A percentile compares a stretch with the other conserved stretches of the same genome.
Conservation (phyloP, 2,888 invertebrate genomes). For the Glaucopsyche alexis region DNA sequence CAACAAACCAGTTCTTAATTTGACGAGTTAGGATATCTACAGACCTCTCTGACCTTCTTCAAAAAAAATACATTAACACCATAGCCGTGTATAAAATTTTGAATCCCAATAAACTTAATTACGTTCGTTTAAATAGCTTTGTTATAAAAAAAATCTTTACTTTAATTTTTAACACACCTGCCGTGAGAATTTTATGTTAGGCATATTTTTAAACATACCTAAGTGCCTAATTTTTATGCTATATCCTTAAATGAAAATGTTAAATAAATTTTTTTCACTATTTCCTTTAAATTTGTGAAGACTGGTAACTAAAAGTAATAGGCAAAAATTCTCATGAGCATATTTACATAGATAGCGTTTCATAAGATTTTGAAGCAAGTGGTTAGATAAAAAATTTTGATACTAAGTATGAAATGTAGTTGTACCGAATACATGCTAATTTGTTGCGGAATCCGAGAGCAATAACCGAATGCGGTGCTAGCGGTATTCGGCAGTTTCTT, state of each 20-base stretch:
- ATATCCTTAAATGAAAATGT: not conserved
- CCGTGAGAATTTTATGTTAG: not conserved
- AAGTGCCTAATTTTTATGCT: too few relatives aligned
- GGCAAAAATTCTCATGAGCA: not conserved
- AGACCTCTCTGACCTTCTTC: conserved; percentile 33
- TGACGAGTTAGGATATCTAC: conserved; percentile 37
- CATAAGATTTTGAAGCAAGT: conserved; percentile 38
- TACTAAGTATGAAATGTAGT: conserved; percentile 71
- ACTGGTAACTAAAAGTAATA: not conserved
- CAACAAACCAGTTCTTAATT: conserved; percentile 64
- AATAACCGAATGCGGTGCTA: conserved; percentile 74
- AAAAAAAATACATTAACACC: conserved; percentile 22
- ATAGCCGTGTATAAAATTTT: not conserved
- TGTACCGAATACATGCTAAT: conserved; percentile 80
- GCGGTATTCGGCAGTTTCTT: conserved; percentile 78
- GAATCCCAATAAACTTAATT: not conserved
- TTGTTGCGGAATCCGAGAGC: conserved; percentile 80
- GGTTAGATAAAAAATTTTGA: conserved; percentile 57
- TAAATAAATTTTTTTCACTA: too few relatives aligned
- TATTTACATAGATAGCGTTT: conserved; percentile 37
- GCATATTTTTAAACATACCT: not conserved
- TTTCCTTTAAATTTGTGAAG: not conserved
- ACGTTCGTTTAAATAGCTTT: not conserved
- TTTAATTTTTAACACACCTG: not conserved
- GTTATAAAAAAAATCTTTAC: not conserved